phyloP scores from a whole-genome alignment of 2,797 vertebrate species.

The Gallirallus australis region DNA sequence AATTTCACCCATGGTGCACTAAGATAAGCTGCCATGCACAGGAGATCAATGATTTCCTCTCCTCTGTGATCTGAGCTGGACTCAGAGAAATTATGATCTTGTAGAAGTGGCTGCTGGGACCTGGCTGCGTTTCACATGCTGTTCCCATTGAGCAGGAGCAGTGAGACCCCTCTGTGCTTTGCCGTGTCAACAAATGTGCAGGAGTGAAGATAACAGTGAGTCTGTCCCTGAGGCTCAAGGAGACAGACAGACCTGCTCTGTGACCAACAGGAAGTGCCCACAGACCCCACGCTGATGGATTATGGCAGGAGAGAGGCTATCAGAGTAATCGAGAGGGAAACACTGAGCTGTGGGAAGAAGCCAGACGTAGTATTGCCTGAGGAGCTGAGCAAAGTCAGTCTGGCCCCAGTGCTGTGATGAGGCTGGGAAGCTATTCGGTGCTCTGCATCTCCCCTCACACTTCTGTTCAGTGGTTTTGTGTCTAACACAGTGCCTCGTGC shows the following conservation, averaged over 20 bases:
- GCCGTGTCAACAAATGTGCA: not conserved
- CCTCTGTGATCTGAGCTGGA: not conserved
- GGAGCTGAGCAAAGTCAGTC: not conserved
- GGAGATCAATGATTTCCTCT: not conserved
- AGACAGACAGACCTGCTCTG: accelerated
- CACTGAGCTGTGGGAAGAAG: not conserved
- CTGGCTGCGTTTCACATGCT: not conserved
- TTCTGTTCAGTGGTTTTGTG: not conserved
- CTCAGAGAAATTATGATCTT: not conserved
- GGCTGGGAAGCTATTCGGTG: not conserved
- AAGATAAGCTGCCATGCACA: not conserved
- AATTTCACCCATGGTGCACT: not conserved
- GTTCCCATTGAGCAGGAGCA: not conserved
- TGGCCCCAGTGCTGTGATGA: not conserved
- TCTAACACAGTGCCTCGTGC: not conserved
- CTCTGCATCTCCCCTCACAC: not conserved
- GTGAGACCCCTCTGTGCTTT: not conserved
- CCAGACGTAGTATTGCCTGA: not conserved
- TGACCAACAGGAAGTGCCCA: not conserved
- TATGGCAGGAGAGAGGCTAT: not conserved
- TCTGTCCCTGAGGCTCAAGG: not conserved
- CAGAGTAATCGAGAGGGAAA: not conserved
- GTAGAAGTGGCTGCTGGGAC: not conserved
- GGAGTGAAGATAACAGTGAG: not conserved
- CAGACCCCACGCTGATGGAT: not conserved